Evolutionary conservation across 2,888 invertebrate species (phyloP).

Genomic region (Podotricha telesiphe): DNA sequence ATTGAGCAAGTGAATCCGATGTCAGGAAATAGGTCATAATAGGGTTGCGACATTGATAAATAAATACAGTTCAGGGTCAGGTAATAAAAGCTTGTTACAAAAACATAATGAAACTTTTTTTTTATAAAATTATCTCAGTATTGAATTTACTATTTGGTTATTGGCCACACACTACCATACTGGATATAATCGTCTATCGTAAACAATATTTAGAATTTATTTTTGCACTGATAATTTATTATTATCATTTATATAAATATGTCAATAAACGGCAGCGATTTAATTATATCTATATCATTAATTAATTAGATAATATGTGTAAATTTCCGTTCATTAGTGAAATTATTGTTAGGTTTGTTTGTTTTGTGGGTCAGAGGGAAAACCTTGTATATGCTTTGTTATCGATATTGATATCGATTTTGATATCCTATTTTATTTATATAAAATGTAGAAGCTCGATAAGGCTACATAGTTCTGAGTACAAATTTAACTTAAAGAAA

Average conservation of each 20-base stretch:
- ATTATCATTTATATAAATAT: conserved; percentile 19
- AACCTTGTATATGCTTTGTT: neutral
- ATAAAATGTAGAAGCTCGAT: too few relatives aligned
- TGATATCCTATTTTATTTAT: too few relatives aligned
- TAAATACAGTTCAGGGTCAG: too few relatives aligned
- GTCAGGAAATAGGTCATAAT: too few relatives aligned
- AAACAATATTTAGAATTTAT: neutral
- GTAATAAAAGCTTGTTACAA: too few relatives aligned
- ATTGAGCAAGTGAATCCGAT: too few relatives aligned
- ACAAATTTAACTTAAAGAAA: too few relatives aligned
- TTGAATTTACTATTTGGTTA: neutral
- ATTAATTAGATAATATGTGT: conserved; percentile 15
- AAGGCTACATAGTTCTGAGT: too few relatives aligned
- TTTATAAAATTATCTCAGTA: too few relatives aligned
- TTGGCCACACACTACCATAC: neutral
- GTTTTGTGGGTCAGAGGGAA: neutral
- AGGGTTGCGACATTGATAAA: too few relatives aligned
- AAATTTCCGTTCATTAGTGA: conserved; percentile 11
- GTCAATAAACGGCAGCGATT: neutral
- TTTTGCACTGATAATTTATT: conserved; percentile 11
- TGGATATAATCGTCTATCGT: neutral
- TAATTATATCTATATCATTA: conserved; percentile 5
- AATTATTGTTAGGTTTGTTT: neutral
- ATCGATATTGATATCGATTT: too few relatives aligned
- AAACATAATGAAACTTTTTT: too few relatives aligned